Percentiles rank a stretch among this genome's conserved stretches.
Conservation (phyloP, 1,140 invertebrate species). For the Ruditapes philippinarum region DNA sequence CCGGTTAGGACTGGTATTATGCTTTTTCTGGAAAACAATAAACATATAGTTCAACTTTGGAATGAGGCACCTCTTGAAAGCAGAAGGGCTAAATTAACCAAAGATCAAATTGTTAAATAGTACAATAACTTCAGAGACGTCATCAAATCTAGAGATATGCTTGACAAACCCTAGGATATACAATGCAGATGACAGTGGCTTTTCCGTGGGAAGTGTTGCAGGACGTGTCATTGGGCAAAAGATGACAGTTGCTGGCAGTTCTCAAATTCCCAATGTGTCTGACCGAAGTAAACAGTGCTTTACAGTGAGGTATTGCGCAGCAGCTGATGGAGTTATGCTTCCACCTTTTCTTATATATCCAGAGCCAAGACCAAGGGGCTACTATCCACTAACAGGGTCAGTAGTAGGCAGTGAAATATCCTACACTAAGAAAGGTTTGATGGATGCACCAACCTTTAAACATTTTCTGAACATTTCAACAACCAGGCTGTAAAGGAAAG, state of each 20-base stretch:
- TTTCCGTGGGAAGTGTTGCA: background rate
- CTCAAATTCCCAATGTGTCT: too few relatives aligned
- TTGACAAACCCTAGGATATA: background rate
- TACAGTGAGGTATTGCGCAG: too few relatives aligned
- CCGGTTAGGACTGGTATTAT: too few relatives aligned
- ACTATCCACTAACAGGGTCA: slow-evolving; percentile 53
- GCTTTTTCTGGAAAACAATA: too few relatives aligned
- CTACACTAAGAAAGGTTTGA: slow-evolving; percentile 62
- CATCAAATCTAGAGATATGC: background rate
- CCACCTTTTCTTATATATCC: slow-evolving; percentile 60
- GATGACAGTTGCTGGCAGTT: slow-evolving; percentile 55
- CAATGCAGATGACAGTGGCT: background rate
- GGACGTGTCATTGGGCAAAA: background rate
- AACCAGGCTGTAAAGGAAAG: too few relatives aligned
- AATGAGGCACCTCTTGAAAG: background rate
- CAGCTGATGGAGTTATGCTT: too few relatives aligned
- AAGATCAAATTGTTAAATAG: too few relatives aligned
- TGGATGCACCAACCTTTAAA: background rate
- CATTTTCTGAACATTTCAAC: slow-evolving; percentile 30
- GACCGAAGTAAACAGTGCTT: too few relatives aligned
- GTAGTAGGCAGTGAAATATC: slow-evolving; percentile 18
- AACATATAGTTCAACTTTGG: too few relatives aligned
- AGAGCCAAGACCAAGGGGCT: slow-evolving; percentile 57
- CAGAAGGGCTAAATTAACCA: background rate
- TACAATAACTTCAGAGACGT: slow-evolving; percentile 10